phyloP scores from a whole-genome alignment of 2,888 invertebrate genomes.

The Acanthococcus lagerstroemiae region DNA sequence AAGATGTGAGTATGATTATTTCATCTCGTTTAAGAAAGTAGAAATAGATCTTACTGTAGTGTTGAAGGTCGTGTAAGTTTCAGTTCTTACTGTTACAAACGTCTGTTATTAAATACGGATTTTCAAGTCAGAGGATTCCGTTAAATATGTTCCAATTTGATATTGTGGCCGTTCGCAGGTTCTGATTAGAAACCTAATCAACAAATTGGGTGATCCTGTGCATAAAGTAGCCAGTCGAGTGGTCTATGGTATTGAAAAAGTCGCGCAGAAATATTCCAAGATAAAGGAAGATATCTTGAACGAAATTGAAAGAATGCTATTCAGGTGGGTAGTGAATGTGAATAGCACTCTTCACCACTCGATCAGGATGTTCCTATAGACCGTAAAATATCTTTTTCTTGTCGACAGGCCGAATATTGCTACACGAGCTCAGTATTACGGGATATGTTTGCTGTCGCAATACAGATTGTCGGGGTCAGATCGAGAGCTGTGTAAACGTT shows the following conservation, averaged over 20 bases:
- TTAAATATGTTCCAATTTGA: no score
- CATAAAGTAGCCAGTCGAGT: constrained; percentile 80
- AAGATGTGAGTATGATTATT: constrained; percentile 52
- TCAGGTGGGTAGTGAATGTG: constrained; percentile 45
- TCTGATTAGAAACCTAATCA: constrained; percentile 70
- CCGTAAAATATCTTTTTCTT: background rate
- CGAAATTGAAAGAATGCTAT: constrained; percentile 84
- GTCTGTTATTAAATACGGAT: background rate
- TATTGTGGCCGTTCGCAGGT: constrained; percentile 50
- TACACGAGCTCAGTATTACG: constrained; percentile 59
- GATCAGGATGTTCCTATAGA: background rate
- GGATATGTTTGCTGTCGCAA: constrained; percentile 82
- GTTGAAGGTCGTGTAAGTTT: background rate
- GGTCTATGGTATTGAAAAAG: constrained; percentile 69
- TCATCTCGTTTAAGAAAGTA: background rate
- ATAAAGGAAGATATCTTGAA: constrained; percentile 80
- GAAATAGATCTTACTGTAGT: background rate
- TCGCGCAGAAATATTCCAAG: constrained; percentile 74
- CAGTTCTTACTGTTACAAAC: no score
- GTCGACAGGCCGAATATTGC: constrained; percentile 25
- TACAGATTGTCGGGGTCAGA: constrained; percentile 66
- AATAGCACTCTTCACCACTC: background rate
- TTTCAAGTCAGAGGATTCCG: no score
- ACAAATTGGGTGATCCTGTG: constrained; percentile 91
- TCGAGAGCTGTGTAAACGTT: constrained; percentile 61